Conservation (phyloP, 2,797 vertebrate genomes). For the Mastacembelus armatus region DNA sequence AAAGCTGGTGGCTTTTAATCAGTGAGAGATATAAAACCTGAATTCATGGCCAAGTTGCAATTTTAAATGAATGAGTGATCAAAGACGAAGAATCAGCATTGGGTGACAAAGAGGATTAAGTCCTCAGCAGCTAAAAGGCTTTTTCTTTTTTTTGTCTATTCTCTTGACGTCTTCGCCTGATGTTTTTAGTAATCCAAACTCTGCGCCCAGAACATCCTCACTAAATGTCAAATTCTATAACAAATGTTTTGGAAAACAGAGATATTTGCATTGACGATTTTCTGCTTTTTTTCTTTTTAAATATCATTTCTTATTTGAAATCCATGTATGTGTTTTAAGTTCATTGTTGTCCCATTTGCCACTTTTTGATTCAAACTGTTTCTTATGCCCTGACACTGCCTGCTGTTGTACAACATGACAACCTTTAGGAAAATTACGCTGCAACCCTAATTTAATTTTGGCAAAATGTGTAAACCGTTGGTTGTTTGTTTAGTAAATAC, state of each 20-base stretch:
- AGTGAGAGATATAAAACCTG: constrained; percentile 30
- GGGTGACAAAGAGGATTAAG: constrained; percentile 40
- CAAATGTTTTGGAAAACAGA: not conserved
- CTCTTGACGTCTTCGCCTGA: constrained; percentile 4
- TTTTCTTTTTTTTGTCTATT: constrained; percentile 1
- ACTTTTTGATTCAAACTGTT: not conserved
- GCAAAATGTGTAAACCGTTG: not conserved
- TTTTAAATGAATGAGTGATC: constrained; percentile 32
- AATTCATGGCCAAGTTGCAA: constrained; percentile 36
- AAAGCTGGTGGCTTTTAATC: constrained; percentile 12
- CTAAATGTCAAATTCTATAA: constrained; percentile 2
- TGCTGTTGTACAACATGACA: not conserved
- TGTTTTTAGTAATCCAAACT: constrained; percentile 4
- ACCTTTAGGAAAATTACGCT: not conserved
- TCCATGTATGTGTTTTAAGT: not conserved
- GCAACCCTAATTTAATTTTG: not conserved
- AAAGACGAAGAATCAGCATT: constrained; percentile 33
- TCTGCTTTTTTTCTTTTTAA: not conserved
- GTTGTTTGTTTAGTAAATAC: too few species aligned
- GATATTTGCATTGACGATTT: too few species aligned
- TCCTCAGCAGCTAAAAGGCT: constrained; percentile 28
- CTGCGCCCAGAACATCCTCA: not conserved
- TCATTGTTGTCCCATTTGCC: not conserved
- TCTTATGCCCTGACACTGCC: not conserved
- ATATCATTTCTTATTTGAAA: not conserved